Base-by-base conservation (phyloP, 1,140 invertebrate species). In the Colletes latitarsis region DNA sequence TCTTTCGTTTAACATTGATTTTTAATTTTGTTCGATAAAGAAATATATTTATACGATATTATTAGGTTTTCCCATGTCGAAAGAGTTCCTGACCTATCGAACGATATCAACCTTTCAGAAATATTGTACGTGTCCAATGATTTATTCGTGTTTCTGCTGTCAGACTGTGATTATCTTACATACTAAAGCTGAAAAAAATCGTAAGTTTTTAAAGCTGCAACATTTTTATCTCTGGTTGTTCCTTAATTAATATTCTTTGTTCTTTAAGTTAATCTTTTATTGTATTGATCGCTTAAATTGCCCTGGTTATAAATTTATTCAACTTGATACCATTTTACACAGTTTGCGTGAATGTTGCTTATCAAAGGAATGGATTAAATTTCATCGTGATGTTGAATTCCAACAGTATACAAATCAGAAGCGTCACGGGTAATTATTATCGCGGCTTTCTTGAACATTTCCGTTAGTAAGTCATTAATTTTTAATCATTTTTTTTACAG, bases 341-440 rank as follows among this genome's bases (percentile, higher is more conserved):
- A 93, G 92, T 93, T 21, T 93, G 92, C 21, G 88, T 91, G 1
- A 89, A 92, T 72, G 89, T 92, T 46, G 75, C 69, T 0, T 91
- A 91, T 67, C 86, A 89, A 70, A 67, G 58, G 15, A 90, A 87
- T 62, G 88, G 84, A 14, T 63, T 93, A 3, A 87, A 85, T 6
- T 63, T 89, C 0, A 84, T 91, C 19, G 71, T 91, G 39, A 70
- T 89, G 6, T 71, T 93, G 76, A 87, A 90, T 72, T 86, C 83
- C 0, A 64, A 76, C 5, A 78, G 66, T 1, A 41, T 93, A 1
- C 88, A 71, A 74, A 57, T 84, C 9, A 85, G 74, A 62, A 89
- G 72, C 10, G 46, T 91, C 8, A 86, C 88, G 57, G 82, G 91
- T 92, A 86, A 82, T 75, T 14, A 30, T 19, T 21, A 53, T 52